Conservation (phyloP, 2,888 invertebrate genomes). For the Notodonta ziczac region DNA sequence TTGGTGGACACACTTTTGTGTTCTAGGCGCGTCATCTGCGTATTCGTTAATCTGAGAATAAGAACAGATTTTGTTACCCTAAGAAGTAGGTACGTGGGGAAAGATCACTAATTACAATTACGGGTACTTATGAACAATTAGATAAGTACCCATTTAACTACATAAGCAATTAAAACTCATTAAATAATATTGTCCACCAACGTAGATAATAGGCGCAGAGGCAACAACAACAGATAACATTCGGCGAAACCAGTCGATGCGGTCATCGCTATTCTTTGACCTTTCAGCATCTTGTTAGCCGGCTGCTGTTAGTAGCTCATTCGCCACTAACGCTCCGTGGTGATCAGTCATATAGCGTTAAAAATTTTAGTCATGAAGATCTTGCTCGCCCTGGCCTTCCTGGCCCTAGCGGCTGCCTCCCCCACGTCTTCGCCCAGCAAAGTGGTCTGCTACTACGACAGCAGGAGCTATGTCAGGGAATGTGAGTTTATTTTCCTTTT, state of each 20-base stretch:
- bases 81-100: no score
- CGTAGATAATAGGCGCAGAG: slow-evolving; percentile 1
- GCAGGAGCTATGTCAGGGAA: slow-evolving; percentile 87
- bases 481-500: slow-evolving; percentile 78
- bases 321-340: slow-evolving; percentile 66
- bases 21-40: no score
- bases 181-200: neutral
- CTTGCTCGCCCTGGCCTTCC: slow-evolving; percentile 55
- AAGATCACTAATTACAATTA: no score
- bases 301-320: slow-evolving; percentile 52
- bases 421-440: slow-evolving; percentile 78
- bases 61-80: no score
- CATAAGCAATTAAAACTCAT: neutral
- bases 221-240: slow-evolving; percentile 52
- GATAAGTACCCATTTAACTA: no score
- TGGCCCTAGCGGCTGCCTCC: slow-evolving; percentile 63
- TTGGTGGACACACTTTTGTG: no score
- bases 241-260: slow-evolving; percentile 50
- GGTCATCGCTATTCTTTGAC: slow-evolving; percentile 65
- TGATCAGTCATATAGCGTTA: slow-evolving; percentile 56
- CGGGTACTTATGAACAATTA: no score
- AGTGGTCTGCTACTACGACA: slow-evolving; percentile 90
- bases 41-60: no score
- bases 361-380: slow-evolving; percentile 56
- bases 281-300: slow-evolving; percentile 44